Evolutionary conservation across 1,140 invertebrate genomes (phyloP), one percentile per base, ranked within the genome.

Genomic region (Atta texana): DNA sequence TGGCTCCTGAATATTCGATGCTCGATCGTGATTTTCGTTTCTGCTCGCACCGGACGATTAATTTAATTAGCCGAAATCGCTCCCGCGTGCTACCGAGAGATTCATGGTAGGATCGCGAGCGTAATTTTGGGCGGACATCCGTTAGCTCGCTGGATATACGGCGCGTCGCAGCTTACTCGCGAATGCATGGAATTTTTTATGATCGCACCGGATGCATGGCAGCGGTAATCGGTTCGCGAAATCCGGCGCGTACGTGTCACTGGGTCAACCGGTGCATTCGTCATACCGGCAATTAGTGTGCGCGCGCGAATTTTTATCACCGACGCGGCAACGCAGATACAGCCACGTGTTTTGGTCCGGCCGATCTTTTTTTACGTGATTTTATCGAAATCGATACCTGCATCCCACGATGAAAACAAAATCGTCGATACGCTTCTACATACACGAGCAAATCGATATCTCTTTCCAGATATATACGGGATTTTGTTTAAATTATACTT

Each of bases 161-260:
- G 68, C 88, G 85, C 14, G 24, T 63, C 85, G 78, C 78, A 63
- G 77, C 86, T 90, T 88, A 88, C 90, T 92, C 90, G 89, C 75
- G 88, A 88, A 92, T 92, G 90, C 90, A 92, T 92, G 89, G 91
- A 92, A 92, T 92, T 91, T 92, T 92, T 92, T 90, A 92, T 91
- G 84, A 86, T 51, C 64, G 80, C 88, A 75, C 49, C 69, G 88
- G 72, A 14, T 49, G 34, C 18, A 34, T 34, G 31, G 31, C 12
- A 5, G 16, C 53, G 64, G 80, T 63, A 90, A 85, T 87, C 89
- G 89, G 85, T 86, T 91, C 74, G 69, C 81, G 51, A 71, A 90
- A 91, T 91, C 84, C 69, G 63, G 80, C 74, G 80, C 89, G 87
- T 90, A 86, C 86, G 74, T 87, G 89, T 90, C 87, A 91, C 87